Evolutionary conservation across 2,797 vertebrate species (phyloP), one percentile per base, ranked within the genome.

Genomic region (Antrozous pallidus): DNA sequence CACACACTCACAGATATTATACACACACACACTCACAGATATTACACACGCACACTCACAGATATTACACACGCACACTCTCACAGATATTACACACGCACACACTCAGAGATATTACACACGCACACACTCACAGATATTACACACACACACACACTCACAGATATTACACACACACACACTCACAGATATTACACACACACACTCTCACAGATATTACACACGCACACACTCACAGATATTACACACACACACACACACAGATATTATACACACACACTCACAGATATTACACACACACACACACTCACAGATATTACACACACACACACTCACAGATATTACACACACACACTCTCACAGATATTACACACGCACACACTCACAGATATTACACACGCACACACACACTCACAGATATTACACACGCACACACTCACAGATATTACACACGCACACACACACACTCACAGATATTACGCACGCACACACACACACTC

Each of bases 241-340:
- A n/a, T n/a, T n/a, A 0, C 67, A 45, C 93, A 47, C 18, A 10
- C 10, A 0, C 0, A 8, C 45, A 45, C 45, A 45, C 42, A 45
- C 42, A 45, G n/a, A n/a, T n/a, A n/a, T n/a, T n/a, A n/a, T n/a
- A n/a, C 67, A 42, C 92, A 45, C 18, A 14, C 9, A 0, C n/a
- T n/a, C n/a, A n/a, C n/a, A n/a, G n/a, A n/a, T n/a, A n/a, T n/a
- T n/a, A 10, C 10, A 0, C 0, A 8, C 45, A 45, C 45, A 45
- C 42, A 45, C 42, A 45, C 67, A 42, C 92, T 38, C 18, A 14
- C 9, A 0, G n/a, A n/a, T n/a, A 0, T 38, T 61, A 45, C 93
- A 47, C 18, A 10, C 10, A 0, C 0, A 8, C 45, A 45, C 45
- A 45, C 42, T n/a, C n/a, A n/a, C n/a, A n/a, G n/a, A n/a, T n/a